Base-by-base conservation (phyloP, 2,113 vertebrate species). In the Oreochromis tanganicae region DNA sequence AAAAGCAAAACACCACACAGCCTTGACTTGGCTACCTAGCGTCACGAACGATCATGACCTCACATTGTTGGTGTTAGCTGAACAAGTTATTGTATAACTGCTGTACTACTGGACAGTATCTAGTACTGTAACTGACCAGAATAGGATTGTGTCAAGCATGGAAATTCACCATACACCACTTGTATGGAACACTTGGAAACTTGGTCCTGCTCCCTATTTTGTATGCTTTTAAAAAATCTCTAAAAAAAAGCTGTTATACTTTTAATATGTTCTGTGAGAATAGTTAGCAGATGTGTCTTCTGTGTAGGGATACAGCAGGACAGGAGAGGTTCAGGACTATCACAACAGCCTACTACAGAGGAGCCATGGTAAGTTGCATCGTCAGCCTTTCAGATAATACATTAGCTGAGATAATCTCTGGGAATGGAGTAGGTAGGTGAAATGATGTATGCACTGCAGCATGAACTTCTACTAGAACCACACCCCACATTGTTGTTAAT, bases 311-410 rank as follows among this genome's bases (percentile, higher is more conserved):
- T 91, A 99, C 98, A 0, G 98, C 98, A 1, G 98, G 98, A 43
- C 98, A 99, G 94, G 98, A 99, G 85, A 96, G 98, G 0, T 99
- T 99, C 89, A 97, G 98, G 85, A 99, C 98, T 5, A 99, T 99
- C 96, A 99, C 98, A 0, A 99, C 98, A 0, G 98, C 98, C 27
- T 99, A 99, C 94, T 99, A 99, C 96, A 91, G 98, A 90, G 98
- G 98, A 66, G 98, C 98, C 1, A 99, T 99, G 98, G 98, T 99
- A 96, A 90, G 96, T 89, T 63, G 14, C 21, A 24, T 79, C 1
- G 1, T 55, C 13, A n/a, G 14, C 55, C 50, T 79, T 36, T 36
- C 17, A 41, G 10, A 73, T 52, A 55, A 17, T 11, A 9, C 21
- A 56, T 1, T 41, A 17, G 17, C 55, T 3, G 34, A 81, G 36